Base-by-base conservation (phyloP, 1,140 invertebrate species). In the Lordiphosa mommai region DNA sequence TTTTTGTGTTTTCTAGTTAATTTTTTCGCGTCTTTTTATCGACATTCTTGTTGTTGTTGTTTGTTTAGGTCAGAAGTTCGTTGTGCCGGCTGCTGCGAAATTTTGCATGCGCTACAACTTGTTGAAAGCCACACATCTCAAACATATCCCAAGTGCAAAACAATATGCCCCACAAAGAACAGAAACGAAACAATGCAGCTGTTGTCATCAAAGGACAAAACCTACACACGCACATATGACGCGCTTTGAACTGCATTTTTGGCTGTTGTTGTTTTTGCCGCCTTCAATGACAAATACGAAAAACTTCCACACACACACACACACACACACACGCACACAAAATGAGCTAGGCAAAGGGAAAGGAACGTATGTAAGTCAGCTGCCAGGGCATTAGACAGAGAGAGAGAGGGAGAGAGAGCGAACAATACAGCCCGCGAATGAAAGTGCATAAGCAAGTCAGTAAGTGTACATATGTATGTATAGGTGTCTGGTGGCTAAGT, bases 51-150 rank as follows among this genome's bases (percentile, higher is more conserved):
- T 23, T 66, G 16, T 27, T 72, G 44, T 61, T 70, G 66, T 49
- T 80, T 69, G 74, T 55, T 73, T 76, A 67, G 76, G 76, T 76
- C 76, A 76, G 55, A 70, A 71, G 61, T 72, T 84, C 67, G 77
- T 41, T 47, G 50, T 20, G 55, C 23, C 58, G 52, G 57, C 56
- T 41, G 55, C 10, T 33, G 29, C 49, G 65, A 70, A 50, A 33
- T 38, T 32, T 34, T 9, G 10, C 10, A 57, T 61, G 17, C 53
- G 65, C 57, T 74, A 51, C 57, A 43, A 7, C 46, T 50, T 23
- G 20, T 23, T 23, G 20, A 23, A 23, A 23, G 17, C 17, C 17
- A 27, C 10, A 33, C 46, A 32, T n/a, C 20, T 38, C 44, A 57
- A 43, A 20, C 53, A 59, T 48, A 37, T 53, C 37, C 3, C 13